phyloP scores from a whole-genome alignment of 2,797 vertebrate species.

The Galagoides demidoff region DNA sequence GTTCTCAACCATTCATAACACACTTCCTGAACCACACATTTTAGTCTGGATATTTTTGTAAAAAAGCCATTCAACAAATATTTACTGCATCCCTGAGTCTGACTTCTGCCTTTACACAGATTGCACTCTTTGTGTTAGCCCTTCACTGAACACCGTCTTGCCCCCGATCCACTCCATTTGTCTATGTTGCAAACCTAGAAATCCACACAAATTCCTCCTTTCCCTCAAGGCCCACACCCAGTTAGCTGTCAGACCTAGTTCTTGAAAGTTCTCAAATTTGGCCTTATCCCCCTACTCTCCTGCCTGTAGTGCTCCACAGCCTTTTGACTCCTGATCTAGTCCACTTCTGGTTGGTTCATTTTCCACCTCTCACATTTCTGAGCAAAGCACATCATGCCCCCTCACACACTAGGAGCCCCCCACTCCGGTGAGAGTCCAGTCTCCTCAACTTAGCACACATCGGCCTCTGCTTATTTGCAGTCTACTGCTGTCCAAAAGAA shows the following conservation, averaged over 20 bases:
- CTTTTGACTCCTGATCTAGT: neutral
- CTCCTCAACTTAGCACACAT: neutral
- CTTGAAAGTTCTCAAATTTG: neutral
- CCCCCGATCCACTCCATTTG: neutral
- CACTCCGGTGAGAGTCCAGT: neutral
- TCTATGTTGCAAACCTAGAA: neutral
- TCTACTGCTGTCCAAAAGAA: neutral
- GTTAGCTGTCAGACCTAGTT: neutral
- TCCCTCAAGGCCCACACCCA: neutral
- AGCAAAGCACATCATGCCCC: neutral
- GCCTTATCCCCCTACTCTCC: neutral
- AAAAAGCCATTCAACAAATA: neutral
- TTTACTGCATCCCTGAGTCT: neutral
- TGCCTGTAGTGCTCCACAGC: neutral
- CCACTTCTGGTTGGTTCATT: neutral
- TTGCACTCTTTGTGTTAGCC: neutral
- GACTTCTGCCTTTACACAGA: neutral
- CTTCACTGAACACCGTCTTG: neutral
- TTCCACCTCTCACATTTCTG: neutral
- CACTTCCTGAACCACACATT: neutral
- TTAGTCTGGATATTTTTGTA: neutral
- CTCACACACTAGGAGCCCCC: neutral
- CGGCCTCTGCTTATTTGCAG: neutral
- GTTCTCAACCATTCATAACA: neutral
- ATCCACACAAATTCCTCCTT: neutral